These are phyloP conservation scores for Elaphurus davidianus DNA, from an alignment of 2,113 vertebrate genomes.

Conservation along the genomic window DNA sequence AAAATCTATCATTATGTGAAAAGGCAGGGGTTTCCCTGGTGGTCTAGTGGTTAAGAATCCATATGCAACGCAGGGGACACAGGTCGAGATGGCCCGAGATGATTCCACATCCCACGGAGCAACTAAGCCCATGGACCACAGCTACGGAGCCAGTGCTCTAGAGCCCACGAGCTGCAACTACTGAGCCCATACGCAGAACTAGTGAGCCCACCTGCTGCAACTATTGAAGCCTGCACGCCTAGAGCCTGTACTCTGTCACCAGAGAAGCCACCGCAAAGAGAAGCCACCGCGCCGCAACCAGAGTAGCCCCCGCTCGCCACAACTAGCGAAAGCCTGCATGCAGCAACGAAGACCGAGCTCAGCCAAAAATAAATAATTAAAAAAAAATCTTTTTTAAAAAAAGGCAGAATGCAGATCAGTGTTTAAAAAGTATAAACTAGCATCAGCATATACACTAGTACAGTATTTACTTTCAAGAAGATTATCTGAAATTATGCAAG, in stretches of 20 bases:
- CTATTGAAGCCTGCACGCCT: background rate
- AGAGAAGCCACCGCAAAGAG: background rate
- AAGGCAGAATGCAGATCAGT: background rate
- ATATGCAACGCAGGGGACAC: background rate
- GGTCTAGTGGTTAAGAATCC: background rate
- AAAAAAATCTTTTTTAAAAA: background rate
- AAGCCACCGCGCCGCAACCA: fast-evolving
- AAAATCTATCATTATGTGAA: background rate
- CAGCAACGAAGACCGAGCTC: background rate
- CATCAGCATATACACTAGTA: background rate
- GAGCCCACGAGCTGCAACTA: background rate
- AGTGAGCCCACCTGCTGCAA: background rate
- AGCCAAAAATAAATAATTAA: background rate
- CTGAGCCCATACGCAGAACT: background rate
- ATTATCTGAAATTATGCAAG: background rate
- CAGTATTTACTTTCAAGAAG: background rate
- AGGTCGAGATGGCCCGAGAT: background rate
- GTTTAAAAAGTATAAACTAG: background rate
- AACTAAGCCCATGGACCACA: background rate
- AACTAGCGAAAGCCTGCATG: background rate
- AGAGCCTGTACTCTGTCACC: background rate
- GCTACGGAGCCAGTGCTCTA: background rate
- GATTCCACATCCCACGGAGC: background rate
- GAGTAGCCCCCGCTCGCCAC: background rate
- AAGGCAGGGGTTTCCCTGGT: background rate